Evolutionary conservation across 2,113 vertebrate genomes (phyloP).

Genomic region (Malaclemys terrapin): DNA sequence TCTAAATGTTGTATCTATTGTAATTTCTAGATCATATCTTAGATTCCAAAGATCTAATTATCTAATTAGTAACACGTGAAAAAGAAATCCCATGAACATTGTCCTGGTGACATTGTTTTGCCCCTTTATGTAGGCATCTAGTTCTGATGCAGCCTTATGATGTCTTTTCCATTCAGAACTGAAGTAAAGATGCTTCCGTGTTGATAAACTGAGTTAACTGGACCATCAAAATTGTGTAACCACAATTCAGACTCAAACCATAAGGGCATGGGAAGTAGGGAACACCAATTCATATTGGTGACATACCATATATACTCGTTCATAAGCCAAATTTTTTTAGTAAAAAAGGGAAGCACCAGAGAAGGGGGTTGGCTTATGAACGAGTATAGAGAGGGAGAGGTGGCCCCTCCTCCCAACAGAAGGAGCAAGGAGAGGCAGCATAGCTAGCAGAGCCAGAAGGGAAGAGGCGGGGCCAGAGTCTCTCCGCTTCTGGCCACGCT

Average conservation of each 20-base stretch:
- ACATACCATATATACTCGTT: no score
- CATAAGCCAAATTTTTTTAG: no score
- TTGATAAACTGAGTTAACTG: not conserved
- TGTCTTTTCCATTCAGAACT: not conserved
- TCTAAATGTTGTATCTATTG: not conserved
- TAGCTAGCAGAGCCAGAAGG: no score
- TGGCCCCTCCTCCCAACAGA: no score
- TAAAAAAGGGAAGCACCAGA: no score
- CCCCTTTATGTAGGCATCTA: not conserved
- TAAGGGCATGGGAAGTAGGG: not conserved
- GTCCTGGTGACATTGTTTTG: not conserved
- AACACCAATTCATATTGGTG: not conserved
- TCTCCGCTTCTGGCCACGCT: no score
- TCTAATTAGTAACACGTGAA: not conserved
- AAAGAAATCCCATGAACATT: not conserved
- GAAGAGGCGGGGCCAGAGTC: no score
- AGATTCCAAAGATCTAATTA: not conserved
- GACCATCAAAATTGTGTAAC: not conserved
- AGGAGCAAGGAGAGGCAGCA: no score
- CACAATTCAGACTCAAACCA: not conserved
- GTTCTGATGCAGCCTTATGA: not conserved
- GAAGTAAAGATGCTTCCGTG: not conserved
- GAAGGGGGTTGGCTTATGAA: no score
- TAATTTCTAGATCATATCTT: conserved; percentile 7
- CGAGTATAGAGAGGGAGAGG: no score